Base-by-base conservation (phyloP, 2,888 invertebrate species). In the Apamea epomidion region DNA sequence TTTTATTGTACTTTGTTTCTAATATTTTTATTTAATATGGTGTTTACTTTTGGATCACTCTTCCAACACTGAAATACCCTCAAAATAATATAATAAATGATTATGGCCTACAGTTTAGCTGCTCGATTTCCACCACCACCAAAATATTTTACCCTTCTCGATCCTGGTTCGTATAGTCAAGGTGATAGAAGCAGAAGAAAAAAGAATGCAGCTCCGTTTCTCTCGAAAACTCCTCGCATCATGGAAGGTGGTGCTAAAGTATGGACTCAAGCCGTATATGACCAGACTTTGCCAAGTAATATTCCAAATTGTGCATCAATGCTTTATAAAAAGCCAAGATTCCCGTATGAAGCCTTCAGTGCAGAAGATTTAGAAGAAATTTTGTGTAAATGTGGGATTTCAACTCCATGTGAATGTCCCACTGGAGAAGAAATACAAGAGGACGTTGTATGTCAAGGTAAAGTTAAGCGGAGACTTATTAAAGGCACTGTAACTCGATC, bases 161-260 rank as follows among this genome's bases (percentile, higher is more conserved):
- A 96, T 76, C 96, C 96, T 76, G 94, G 94, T n/a, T 90, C 94
- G 1, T 97, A 96, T 42, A 74, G 51, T 87, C 93, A 94, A 87
- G 82, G 80, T 80, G 87, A 89, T 29, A 84, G 78, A 79, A 74
- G 76, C 21, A 83, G 87, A 84, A 67, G 75, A 48, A 88, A 89
- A 82, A 72, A 69, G 16, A 94, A 93, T 80, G 93, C 91, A 83
- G 92, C 84, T 67, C 94, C 95, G 8, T 97, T 96, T 91, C 90
- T 95, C 65, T 92, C 95, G 29, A 94, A 90, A 74, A 68, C 89
- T 21, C 90, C 92, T n/a, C 92, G 96, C 68, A 89, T 87, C 21
- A 93, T 92, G 10, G 74, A 81, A 67, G 12, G 74, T 67, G 78
- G 84, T 16, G 64, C 62, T 65, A 90, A 83, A 76, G 73, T 96